phyloP scores from a whole-genome alignment of 2,888 invertebrate species.

The Pyralis farinalis region DNA sequence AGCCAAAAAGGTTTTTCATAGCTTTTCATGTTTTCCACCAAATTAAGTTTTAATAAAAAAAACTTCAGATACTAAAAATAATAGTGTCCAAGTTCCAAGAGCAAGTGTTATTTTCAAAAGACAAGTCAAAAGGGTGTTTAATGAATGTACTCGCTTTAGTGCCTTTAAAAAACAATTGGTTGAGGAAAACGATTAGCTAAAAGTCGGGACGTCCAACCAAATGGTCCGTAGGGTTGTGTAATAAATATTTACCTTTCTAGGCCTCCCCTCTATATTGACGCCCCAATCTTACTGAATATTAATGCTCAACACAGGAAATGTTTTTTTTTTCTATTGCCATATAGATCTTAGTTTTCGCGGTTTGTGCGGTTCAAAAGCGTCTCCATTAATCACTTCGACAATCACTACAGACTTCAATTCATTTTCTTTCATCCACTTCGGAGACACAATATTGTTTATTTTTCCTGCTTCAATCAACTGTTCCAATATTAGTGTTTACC shows the following conservation, averaged over 20 bases:
- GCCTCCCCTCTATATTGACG: background rate
- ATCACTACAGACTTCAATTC: conserved; percentile 13
- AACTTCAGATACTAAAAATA: too few relatives aligned
- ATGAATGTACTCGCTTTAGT: background rate
- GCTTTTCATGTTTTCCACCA: too few relatives aligned
- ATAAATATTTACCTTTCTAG: conserved; percentile 2
- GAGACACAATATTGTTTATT: conserved; percentile 17
- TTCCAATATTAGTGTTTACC: conserved; percentile 22
- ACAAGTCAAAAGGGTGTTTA: too few relatives aligned
- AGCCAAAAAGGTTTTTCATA: too few relatives aligned
- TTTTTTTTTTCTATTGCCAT: background rate
- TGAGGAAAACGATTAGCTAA: conserved; percentile 9
- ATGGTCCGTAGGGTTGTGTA: background rate
- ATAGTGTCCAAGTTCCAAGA: background rate
- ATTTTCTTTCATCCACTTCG: conserved; percentile 2
- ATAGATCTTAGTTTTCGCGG: background rate
- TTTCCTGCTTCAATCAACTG: conserved; percentile 25
- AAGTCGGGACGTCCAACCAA: conserved; percentile 1
- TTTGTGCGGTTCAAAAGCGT: background rate
- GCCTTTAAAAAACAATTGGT: background rate
- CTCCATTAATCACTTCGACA: conserved; percentile 11
- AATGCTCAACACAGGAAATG: background rate
- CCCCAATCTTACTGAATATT: conserved; percentile 1
- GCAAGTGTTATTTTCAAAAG: background rate
- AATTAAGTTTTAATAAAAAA: too few relatives aligned